Conservation (phyloP, 2,797 vertebrate species). For the Poecilia wingei region DNA sequence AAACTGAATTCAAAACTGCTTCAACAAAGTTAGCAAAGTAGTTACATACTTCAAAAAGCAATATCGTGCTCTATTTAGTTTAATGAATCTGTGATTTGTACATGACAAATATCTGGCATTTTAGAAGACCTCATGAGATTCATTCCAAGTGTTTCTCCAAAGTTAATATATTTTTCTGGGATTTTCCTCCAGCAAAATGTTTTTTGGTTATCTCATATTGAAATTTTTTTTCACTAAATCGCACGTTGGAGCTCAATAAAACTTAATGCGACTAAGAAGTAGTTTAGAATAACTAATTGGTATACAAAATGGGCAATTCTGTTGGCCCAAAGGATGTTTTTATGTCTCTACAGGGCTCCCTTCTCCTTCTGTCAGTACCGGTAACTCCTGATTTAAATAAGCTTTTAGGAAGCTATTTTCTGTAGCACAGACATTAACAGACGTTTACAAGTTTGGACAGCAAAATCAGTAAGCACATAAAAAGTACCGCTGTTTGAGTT, state of each 20-base stretch:
- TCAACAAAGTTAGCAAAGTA: neutral
- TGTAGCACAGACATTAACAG: neutral
- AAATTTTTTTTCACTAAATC: neutral
- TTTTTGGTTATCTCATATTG: neutral
- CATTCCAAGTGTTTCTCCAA: neutral
- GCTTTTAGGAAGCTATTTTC: neutral
- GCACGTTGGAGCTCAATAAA: neutral
- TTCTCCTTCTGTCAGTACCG: neutral
- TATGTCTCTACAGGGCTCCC: neutral
- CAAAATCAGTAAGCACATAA: constrained; percentile 6
- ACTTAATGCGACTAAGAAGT: neutral
- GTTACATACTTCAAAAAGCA: neutral
- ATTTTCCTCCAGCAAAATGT: neutral
- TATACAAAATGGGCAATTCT: neutral
- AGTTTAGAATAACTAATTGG: neutral
- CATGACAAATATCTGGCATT: neutral
- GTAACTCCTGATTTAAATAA: neutral
- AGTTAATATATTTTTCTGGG: neutral
- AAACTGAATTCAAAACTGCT: neutral
- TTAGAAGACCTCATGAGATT: neutral
- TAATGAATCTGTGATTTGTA: neutral
- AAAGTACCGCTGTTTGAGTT: neutral
- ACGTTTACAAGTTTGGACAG: neutral
- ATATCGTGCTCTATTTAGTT: neutral
- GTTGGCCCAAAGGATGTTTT: neutral